A percentile compares a stretch with the other conserved stretches of the same genome.
phyloP scores from a whole-genome alignment of 2,113 vertebrate genomes.

The Heterochromis multidens region DNA sequence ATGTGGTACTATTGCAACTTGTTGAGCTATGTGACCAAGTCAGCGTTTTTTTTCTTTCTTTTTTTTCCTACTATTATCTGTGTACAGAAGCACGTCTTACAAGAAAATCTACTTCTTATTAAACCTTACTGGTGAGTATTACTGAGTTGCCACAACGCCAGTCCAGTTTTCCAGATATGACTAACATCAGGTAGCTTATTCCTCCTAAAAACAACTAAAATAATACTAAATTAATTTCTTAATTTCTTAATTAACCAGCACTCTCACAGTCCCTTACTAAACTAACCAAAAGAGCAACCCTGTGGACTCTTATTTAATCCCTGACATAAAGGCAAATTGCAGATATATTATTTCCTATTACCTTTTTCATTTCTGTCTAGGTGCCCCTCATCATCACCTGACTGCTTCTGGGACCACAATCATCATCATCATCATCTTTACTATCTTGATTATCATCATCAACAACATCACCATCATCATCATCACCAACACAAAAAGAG shows the following conservation, averaged over 20 bases:
- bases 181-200: not conserved
- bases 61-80: not conserved
- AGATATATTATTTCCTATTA: not conserved
- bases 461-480: not conserved
- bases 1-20: too few species aligned
- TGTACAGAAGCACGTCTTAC: too few species aligned
- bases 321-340: not conserved
- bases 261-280: too few species aligned
- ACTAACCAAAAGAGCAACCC: too few species aligned
- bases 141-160: not conserved
- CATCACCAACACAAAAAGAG: not conserved
- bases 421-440: not conserved
- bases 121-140: not conserved
- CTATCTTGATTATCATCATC: not conserved
- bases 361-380: constrained; percentile 5
- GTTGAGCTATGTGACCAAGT: not conserved
- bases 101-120: not conserved
- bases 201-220: not conserved
- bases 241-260: too few species aligned
- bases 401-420: not conserved
- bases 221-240: too few species aligned
- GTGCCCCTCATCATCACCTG: constrained; percentile 26
- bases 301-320: not conserved
- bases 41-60: not conserved
- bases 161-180: not conserved